Evolutionary conservation across 2,113 vertebrate species (phyloP).

Genomic region (Pygoscelis antarcticus): DNA sequence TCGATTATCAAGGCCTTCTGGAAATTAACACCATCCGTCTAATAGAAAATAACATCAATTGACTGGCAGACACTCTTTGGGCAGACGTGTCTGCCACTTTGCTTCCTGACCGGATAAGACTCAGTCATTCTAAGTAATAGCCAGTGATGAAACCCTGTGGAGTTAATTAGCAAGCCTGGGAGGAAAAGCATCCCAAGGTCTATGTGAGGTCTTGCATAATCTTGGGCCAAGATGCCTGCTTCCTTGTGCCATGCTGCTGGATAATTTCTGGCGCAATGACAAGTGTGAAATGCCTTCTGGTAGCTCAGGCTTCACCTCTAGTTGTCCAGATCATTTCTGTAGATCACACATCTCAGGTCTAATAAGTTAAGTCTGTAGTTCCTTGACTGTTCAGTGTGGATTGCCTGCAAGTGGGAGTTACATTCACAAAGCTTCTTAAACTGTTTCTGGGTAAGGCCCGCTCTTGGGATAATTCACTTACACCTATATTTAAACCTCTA

Average conservation of each 20-base stretch:
- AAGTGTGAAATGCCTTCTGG: no score
- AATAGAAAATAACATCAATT: conserved; percentile 74
- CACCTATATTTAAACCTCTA: background rate
- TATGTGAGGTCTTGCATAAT: conserved; percentile 51
- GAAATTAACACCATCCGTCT: conserved; percentile 73
- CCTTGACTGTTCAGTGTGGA: background rate
- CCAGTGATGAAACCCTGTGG: conserved; percentile 72
- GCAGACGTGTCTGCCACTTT: conserved; percentile 66
- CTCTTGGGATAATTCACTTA: background rate
- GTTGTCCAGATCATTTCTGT: background rate
- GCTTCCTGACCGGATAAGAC: conserved; percentile 80
- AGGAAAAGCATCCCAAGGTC: conserved; percentile 61
- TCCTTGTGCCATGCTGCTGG: background rate
- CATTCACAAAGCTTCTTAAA: background rate
- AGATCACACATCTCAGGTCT: background rate
- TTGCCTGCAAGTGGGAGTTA: background rate
- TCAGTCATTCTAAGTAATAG: conserved; percentile 67
- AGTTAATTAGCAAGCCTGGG: conserved; percentile 74
- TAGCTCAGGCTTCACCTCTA: conserved; percentile 15
- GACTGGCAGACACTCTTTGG: conserved; percentile 77
- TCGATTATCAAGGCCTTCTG: conserved; percentile 67
- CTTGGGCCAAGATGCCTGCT: background rate
- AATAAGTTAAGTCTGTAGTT: background rate
- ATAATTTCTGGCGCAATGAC: no score
- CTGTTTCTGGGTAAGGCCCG: background rate